Conservation (phyloP, 1,140 invertebrate species). For the Cotesia chilonis region DNA sequence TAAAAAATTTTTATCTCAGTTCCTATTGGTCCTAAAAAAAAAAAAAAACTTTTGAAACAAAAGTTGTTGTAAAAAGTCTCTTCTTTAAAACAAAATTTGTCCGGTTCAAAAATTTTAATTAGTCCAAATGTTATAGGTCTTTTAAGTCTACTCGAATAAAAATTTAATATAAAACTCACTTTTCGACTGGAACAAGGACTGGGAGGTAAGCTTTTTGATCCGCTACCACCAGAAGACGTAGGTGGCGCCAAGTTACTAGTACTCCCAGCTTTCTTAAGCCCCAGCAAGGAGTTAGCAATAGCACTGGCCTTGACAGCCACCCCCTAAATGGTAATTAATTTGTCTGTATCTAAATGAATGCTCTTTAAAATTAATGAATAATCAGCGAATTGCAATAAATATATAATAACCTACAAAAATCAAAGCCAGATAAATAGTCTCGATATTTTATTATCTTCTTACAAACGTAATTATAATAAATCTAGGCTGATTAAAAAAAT, state of each 20-base stretch:
- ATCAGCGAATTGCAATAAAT: too few relatives aligned
- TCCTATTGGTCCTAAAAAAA: too few relatives aligned
- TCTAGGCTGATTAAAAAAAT: not conserved
- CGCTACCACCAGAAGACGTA: slow-evolving; percentile 64
- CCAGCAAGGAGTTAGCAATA: slow-evolving; percentile 66
- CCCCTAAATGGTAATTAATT: slow-evolving; percentile 62
- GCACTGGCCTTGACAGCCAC: slow-evolving; percentile 64
- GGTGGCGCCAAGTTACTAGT: slow-evolving; percentile 70
- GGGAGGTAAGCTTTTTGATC: slow-evolving; percentile 78
- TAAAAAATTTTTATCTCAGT: too few relatives aligned
- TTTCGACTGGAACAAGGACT: slow-evolving; percentile 77
- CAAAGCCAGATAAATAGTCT: not conserved
- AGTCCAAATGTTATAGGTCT: too few relatives aligned
- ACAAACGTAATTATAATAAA: too few relatives aligned
- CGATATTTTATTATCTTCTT: too few relatives aligned
- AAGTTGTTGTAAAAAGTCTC: too few relatives aligned
- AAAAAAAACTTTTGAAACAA: too few relatives aligned
- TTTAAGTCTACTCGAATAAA: not conserved
- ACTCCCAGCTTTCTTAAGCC: slow-evolving; percentile 70
- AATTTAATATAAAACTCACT: slow-evolving; percentile 56
- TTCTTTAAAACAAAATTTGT: too few relatives aligned
- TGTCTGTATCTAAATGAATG: slow-evolving; percentile 50
- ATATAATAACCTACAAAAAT: not conserved
- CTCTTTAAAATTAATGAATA: slow-evolving; percentile 8
- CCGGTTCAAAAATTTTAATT: too few relatives aligned